phyloP scores from a whole-genome alignment of 2,888 invertebrate genomes.

The Ectemnius cavifrons region DNA sequence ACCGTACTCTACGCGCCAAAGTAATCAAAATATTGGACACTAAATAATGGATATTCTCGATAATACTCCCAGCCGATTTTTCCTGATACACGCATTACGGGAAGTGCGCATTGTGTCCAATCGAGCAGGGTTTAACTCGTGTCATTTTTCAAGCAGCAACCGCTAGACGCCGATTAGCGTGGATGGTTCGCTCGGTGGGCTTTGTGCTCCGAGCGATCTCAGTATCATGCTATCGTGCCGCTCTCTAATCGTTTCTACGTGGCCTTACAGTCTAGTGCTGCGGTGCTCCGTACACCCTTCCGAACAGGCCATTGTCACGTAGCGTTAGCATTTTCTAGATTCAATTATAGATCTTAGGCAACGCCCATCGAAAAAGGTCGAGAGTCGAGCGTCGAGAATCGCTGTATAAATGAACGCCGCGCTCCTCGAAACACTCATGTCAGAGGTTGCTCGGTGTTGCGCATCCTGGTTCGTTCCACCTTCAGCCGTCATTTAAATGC shows the following conservation, averaged over 20 bases:
- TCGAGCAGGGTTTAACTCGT: no score
- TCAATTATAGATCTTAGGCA: slow-evolving; percentile 63
- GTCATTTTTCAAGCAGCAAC: no score
- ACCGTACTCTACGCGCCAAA: slow-evolving; percentile 2
- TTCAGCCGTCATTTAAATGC: no score
- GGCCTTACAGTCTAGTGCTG: no score
- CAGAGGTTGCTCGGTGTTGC: no score
- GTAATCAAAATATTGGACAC: slow-evolving; percentile 16
- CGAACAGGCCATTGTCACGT: slow-evolving; percentile 39
- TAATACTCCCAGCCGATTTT: neutral
- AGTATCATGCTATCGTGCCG: neutral
- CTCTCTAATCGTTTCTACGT: neutral
- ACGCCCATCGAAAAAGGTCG: slow-evolving; percentile 42
- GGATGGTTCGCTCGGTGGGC: no score
- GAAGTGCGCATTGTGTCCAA: neutral
- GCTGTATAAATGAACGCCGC: slow-evolving; percentile 39
- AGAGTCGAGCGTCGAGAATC: slow-evolving; percentile 30
- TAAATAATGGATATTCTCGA: slow-evolving; percentile 8
- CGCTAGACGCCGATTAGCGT: no score
- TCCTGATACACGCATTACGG: neutral
- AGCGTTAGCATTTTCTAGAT: slow-evolving; percentile 52
- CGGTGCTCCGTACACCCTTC: slow-evolving; percentile 23
- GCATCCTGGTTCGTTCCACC: no score
- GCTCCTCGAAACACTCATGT: neutral
- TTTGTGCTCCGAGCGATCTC: no score